phyloP scores from a whole-genome alignment of 2,888 invertebrate species.

The Prenolepis imparis region DNA sequence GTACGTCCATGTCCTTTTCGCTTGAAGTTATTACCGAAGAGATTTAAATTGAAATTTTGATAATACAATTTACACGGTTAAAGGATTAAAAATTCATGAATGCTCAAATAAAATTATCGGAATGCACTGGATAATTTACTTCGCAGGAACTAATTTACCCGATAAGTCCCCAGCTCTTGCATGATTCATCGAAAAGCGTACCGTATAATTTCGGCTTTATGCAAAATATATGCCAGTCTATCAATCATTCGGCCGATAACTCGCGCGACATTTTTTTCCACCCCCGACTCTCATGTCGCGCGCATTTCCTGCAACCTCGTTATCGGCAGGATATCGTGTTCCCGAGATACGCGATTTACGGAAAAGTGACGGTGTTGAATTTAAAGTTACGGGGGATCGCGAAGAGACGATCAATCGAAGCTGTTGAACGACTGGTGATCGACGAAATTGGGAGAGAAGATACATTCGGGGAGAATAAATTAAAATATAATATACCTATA shows the following conservation, averaged over 20 bases:
- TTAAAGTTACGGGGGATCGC: constrained; percentile 12
- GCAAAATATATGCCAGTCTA: constrained; percentile 27
- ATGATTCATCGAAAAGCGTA: not conserved
- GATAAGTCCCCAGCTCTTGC: not conserved
- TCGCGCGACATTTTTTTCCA: constrained; percentile 30
- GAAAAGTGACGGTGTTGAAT: constrained; percentile 41
- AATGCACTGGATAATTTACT: not conserved
- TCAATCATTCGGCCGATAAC: constrained; percentile 41
- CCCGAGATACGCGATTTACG: constrained; percentile 39
- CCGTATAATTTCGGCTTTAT: constrained; percentile 21
- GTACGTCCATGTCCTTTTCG: not conserved
- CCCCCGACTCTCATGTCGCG: constrained; percentile 38
- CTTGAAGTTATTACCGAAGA: not conserved
- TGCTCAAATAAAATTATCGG: not conserved
- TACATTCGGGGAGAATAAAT: not conserved
- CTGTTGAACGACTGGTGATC: constrained; percentile 19
- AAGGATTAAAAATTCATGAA: constrained; percentile 6
- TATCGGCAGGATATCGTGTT: constrained; percentile 47
- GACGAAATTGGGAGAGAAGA: constrained; percentile 12
- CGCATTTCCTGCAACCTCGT: constrained; percentile 46
- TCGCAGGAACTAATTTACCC: not conserved
- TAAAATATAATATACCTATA: not conserved
- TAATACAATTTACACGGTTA: not conserved
- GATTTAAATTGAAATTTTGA: not conserved
- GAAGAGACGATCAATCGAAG: constrained; percentile 7